Percentiles rank a stretch among this genome's conserved stretches.
Evolutionary conservation across 2,113 vertebrate species (phyloP).

Genomic region (Gracilinanus agilis): DNA sequence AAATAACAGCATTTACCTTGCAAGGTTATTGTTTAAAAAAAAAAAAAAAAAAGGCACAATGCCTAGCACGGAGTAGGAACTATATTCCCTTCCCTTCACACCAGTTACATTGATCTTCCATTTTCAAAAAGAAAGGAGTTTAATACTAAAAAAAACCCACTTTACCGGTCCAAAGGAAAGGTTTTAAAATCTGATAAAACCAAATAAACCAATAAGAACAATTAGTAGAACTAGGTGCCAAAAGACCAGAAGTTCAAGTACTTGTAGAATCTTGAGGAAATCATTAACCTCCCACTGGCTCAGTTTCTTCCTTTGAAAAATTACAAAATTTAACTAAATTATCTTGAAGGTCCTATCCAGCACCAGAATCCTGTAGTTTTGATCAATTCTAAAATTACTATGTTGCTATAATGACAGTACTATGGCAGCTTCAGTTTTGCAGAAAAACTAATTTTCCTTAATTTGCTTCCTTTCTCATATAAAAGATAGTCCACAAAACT

Average conservation of each 20-base stretch:
- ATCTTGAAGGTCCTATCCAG: background rate
- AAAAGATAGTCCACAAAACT: background rate
- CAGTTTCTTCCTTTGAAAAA: background rate
- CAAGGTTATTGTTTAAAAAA: background rate
- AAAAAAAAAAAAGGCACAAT: background rate
- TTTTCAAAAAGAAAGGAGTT: background rate
- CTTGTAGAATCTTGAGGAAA: background rate
- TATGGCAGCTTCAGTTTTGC: background rate
- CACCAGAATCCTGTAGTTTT: background rate
- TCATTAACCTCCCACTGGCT: background rate
- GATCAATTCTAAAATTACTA: background rate
- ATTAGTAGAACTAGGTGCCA: background rate
- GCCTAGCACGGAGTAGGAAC: background rate
- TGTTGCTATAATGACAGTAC: conserved; percentile 20
- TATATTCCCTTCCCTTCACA: background rate
- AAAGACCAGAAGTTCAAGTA: background rate
- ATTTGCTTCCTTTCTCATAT: conserved; percentile 33
- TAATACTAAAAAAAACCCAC: background rate
- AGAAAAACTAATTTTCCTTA: conserved; percentile 15
- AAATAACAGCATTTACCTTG: background rate
- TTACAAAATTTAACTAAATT: background rate
- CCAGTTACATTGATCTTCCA: background rate
- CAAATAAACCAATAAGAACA: conserved; percentile 8
- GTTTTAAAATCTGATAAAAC: conserved; percentile 24
- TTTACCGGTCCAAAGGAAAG: conserved; percentile 23